Conservation (phyloP, 2,888 invertebrate species). For the Cryptosula pallasiana region DNA sequence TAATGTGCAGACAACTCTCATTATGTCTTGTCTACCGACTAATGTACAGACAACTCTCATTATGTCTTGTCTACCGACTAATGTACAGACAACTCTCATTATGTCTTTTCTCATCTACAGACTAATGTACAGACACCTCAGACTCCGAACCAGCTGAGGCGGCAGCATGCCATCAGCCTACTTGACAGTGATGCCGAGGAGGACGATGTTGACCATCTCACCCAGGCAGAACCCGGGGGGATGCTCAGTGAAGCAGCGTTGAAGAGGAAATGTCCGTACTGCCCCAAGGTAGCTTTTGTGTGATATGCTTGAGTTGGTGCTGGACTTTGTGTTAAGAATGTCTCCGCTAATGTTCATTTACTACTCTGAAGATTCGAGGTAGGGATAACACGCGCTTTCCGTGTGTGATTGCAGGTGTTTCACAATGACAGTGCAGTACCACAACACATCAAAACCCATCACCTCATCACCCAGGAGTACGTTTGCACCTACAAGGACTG, state of each 20-base stretch:
- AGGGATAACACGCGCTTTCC: no score
- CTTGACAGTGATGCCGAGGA: conserved; percentile 20
- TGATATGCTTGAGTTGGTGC: not conserved
- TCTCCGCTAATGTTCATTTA: no score
- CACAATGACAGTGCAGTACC: not conserved
- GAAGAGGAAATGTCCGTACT: conserved; percentile 4
- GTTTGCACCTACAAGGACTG: conserved; percentile 19
- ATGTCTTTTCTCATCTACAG: no score
- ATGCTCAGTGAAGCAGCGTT: not conserved
- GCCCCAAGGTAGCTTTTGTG: conserved; percentile 6
- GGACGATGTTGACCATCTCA: not conserved
- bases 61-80: no score
- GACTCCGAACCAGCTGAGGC: not conserved
- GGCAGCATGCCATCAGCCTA: conserved; percentile 5
- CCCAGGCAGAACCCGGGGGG: conserved; percentile 10
- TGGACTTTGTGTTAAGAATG: no score
- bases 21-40: no score
- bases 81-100: no score
- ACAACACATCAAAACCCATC: conserved; percentile 2
- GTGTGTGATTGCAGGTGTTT: conserved; percentile 8
- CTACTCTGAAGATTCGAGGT: no score
- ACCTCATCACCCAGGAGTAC: conserved; percentile 19
- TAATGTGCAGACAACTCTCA: no score
- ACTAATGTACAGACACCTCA: not conserved
- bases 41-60: no score